Conservation (phyloP, 2,797 vertebrate genomes). For the Malacoraja senta region DNA sequence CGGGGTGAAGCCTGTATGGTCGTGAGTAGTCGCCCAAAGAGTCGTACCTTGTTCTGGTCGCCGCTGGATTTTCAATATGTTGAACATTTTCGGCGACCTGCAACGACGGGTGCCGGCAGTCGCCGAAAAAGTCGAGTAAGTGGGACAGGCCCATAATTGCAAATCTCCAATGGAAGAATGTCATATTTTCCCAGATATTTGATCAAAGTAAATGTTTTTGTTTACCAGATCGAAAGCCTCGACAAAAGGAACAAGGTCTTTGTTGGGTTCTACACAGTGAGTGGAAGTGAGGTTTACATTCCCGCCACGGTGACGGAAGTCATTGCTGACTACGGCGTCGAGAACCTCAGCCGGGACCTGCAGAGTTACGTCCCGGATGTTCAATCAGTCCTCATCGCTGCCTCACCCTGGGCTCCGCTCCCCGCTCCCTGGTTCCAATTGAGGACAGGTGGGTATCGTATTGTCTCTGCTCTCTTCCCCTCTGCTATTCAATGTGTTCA, state of each 20-base stretch:
- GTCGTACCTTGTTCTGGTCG: too few species aligned
- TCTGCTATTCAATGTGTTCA: too few species aligned
- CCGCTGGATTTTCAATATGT: too few species aligned
- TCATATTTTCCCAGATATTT: neutral
- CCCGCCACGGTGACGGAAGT: constrained; percentile 71
- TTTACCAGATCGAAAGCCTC: constrained; percentile 63
- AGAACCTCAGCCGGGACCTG: constrained; percentile 78
- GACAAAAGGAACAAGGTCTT: constrained; percentile 78
- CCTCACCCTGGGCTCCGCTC: constrained; percentile 70
- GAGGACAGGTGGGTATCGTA: neutral
- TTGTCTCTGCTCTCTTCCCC: too few species aligned
- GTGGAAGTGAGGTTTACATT: constrained; percentile 71
- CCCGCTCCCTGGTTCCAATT: constrained; percentile 72
- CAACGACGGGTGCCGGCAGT: too few species aligned
- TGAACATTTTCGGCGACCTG: too few species aligned
- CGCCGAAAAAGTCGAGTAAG: too few species aligned
- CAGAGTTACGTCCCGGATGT: constrained; percentile 77
- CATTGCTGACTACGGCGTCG: constrained; percentile 70
- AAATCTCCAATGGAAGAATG: too few species aligned
- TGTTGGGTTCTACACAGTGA: constrained; percentile 79
- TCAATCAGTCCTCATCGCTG: constrained; percentile 75
- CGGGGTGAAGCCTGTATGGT: too few species aligned
- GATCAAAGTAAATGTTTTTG: neutral
- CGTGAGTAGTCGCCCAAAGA: too few species aligned
- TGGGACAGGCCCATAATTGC: too few species aligned